Conservation (phyloP, 64 coral and sea anemone species). For the Platygyra sinensis region DNA sequence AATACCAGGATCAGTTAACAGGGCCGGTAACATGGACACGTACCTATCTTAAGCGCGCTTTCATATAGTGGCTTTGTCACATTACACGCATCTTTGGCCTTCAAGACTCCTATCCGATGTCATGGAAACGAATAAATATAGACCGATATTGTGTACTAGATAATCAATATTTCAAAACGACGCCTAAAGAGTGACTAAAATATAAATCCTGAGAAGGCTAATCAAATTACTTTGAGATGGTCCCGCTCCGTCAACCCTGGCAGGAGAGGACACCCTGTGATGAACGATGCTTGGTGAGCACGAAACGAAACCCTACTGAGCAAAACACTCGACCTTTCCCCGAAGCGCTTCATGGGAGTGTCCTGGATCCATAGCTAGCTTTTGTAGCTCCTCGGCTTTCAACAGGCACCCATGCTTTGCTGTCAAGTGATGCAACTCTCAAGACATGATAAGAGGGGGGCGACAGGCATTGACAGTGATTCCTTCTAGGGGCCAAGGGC, state of each 20-base stretch:
- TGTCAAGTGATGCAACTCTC: slow-evolving; percentile 71
- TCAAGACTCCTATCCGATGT: too few relatives aligned
- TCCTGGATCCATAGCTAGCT: too few relatives aligned
- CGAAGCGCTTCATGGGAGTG: too few relatives aligned
- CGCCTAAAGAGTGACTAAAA: too few relatives aligned
- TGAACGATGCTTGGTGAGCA: slow-evolving; percentile 67
- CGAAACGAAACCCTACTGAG: slow-evolving; percentile 58
- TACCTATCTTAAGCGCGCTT: too few relatives aligned
- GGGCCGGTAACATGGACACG: too few relatives aligned
- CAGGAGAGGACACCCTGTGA: slow-evolving; percentile 60
- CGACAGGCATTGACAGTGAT: slow-evolving; percentile 86
- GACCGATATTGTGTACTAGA: too few relatives aligned
- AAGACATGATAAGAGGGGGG: slow-evolving; percentile 74
- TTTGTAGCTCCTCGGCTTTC: slow-evolving; percentile 16
- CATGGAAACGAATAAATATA: too few relatives aligned
- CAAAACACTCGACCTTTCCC: slow-evolving; percentile 66
- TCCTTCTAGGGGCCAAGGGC: slow-evolving; percentile 60
- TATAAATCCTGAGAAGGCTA: background rate
- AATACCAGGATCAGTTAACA: too few relatives aligned
- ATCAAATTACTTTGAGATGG: slow-evolving; percentile 53
- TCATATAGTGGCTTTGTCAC: too few relatives aligned
- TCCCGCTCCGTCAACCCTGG: slow-evolving; percentile 72
- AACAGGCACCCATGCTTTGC: slow-evolving; percentile 50
- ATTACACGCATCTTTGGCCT: too few relatives aligned
- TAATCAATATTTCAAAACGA: too few relatives aligned